Evolutionary conservation across 2,888 invertebrate genomes (phyloP), one percentile per base, ranked within the genome.

Genomic region (Hololepta plana): DNA sequence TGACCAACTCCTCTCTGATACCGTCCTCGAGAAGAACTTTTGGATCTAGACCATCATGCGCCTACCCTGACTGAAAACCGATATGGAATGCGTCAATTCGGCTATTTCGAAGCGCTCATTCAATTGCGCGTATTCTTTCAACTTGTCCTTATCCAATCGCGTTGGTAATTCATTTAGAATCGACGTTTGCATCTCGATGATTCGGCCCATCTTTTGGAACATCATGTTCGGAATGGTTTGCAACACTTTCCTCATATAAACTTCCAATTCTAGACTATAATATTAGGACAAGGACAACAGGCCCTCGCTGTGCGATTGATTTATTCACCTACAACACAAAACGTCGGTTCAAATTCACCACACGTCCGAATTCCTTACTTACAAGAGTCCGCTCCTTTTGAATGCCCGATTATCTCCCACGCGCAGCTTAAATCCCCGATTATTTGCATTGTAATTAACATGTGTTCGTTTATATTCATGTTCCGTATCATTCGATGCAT

Each of bases 151-250:
- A 34, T 91, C 90, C 23, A 96, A 59, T 35, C 87, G 67, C 1
- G 90, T 88, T 1, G 95, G 96, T 21, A 96, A 65, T 56, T 95
- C 93, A 48, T 77, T 80, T 27, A 96, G 75, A 6, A 70, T 64
- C 47, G 72, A 69, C 0, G 93, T 95, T 57, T 93, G 85, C 28
- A 93, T 63, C 27, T 77, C 66, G 38, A 95, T 88, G 35, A 96
- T 91, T 46, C 76, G 69, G 15, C 85, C 80, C 39, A 96, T 69
- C 36, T 91, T 71, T 40, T 66, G 75, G 51, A 96, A 96, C 60
- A 96, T 93, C 39, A 88, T 90, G 54, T 88, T 82, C 2, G 95
- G 96, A 45, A 96, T 93, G 36, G 96, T 88, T 64, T 96, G 88
- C 23, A 96, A 59, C 0, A 95, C 91, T 49, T 72, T 73, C 35